Percentiles rank a stretch among this genome's conserved stretches.
Evolutionary conservation across 2,888 invertebrate genomes (phyloP).

Genomic region (Cyaniris semiargus): DNA sequence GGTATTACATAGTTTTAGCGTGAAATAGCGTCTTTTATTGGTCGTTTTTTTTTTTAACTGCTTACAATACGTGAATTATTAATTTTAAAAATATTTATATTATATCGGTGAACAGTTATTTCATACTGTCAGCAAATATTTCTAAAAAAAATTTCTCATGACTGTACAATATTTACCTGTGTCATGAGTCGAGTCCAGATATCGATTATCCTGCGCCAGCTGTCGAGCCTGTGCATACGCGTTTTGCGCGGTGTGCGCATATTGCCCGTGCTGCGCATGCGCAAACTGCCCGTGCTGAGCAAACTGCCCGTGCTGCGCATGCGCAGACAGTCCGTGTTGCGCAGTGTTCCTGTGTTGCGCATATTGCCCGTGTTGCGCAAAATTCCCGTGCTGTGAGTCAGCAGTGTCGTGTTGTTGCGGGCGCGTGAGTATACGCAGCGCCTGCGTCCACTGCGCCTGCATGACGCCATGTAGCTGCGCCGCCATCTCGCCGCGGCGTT

Average conservation of each 20-base stretch:
- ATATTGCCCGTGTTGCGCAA: neutral
- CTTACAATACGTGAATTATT: too few relatives aligned
- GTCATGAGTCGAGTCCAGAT: conserved; percentile 6
- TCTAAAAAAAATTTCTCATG: too few relatives aligned
- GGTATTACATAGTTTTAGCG: too few relatives aligned
- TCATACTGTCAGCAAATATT: too few relatives aligned
- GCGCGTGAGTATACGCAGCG: conserved; percentile 83
- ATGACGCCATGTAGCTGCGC: conserved; percentile 88
- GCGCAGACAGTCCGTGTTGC: neutral
- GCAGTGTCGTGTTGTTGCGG: conserved; percentile 36
- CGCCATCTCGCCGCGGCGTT: conserved; percentile 84
- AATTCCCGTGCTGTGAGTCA: neutral
- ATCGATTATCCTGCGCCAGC: neutral
- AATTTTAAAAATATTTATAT: too few relatives aligned
- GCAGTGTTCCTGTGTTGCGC: neutral
- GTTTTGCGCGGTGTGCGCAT: neutral
- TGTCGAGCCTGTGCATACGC: neutral
- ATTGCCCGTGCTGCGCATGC: neutral
- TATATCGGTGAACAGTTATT: too few relatives aligned
- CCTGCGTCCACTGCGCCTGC: conserved; percentile 91
- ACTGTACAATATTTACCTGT: conserved; percentile 10
- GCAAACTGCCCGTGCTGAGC: neutral
- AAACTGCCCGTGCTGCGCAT: neutral
- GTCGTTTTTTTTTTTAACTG: too few relatives aligned
- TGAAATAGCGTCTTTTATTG: too few relatives aligned